Conservation (phyloP, 2,113 vertebrate genomes). For the Megaceryle torquata region DNA sequence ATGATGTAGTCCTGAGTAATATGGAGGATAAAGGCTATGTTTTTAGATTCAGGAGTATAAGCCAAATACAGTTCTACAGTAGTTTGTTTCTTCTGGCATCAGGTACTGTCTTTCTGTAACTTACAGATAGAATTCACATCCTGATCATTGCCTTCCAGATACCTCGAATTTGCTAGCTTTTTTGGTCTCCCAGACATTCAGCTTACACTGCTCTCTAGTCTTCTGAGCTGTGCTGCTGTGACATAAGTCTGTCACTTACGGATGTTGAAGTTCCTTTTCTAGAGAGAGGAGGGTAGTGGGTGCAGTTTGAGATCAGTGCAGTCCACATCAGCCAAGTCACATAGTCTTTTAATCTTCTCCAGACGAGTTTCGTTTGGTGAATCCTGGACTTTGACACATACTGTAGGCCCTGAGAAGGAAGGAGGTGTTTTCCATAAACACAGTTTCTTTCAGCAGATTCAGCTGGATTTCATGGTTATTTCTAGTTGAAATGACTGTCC, state of each 20-base stretch:
- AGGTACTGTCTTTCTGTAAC: background rate
- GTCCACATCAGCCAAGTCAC: background rate
- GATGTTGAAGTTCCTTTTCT: background rate
- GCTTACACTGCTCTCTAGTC: background rate
- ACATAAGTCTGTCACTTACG: background rate
- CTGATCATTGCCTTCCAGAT: background rate
- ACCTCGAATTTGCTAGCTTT: background rate
- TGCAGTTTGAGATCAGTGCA: background rate
- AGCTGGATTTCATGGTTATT: background rate
- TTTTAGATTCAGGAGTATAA: background rate
- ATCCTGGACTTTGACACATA: background rate
- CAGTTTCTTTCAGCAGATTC: background rate
- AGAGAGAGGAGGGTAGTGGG: background rate
- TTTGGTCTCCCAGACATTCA: background rate
- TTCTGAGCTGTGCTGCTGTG: background rate
- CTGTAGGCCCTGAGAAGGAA: background rate
- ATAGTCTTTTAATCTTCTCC: background rate
- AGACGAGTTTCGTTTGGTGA: background rate
- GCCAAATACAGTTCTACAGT: background rate
- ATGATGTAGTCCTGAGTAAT: background rate
- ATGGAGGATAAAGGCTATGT: background rate
- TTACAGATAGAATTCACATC: background rate
- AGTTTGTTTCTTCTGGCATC: background rate
- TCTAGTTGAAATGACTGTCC: background rate
- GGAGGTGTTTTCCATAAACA: background rate